Base-by-base conservation (phyloP, 2,888 invertebrate genomes). In the Orthosia gothica region DNA sequence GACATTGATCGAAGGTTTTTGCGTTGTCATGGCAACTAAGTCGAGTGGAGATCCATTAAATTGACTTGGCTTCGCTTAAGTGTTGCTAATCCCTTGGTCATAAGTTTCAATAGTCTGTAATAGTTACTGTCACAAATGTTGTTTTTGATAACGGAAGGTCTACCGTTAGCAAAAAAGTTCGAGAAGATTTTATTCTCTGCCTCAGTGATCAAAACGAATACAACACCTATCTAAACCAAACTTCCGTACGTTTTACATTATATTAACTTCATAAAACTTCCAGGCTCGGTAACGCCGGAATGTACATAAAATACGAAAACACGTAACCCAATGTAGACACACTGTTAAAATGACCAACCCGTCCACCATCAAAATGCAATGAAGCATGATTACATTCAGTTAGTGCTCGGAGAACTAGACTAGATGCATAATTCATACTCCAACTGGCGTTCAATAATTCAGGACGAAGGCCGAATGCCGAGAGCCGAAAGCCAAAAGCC, bases 391-490 rank as follows among this genome's bases (percentile, higher is more conserved):
- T 86, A 87, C 80, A 86, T 87, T 87, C 86, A 81, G 82, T 82
- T 86, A 87, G 79, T 78, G 82, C 80, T 77, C 82, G 23, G 65
- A 76, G 77, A 79, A 84, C 82, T 82, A 76, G 83, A 79, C 76
- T 79, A 52, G 74, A 86, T 87, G 80, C 88, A 87, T 87, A 74
- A 87, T 87, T 87, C 88, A 87, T 87, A 79, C 73, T 77, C 68
- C 70, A 78, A 82, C 84, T 76, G 73, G 76, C 67, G 84, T 86
- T 87, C 83, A 87, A 87, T 87, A 87, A 87, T 87, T 87, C 88
- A 87, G 70, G 80, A 79, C 83, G 74, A 80, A 67, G 71, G 79
- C 85, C 79, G 74, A 86, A 67, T 80, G 68, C 70, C 79, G 67
- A 80, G 69, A 76, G 71, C 74, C 81, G 76, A 75, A 54, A 65